Base-by-base conservation (phyloP, 2,888 invertebrate genomes). In the Cancer borealis region DNA sequence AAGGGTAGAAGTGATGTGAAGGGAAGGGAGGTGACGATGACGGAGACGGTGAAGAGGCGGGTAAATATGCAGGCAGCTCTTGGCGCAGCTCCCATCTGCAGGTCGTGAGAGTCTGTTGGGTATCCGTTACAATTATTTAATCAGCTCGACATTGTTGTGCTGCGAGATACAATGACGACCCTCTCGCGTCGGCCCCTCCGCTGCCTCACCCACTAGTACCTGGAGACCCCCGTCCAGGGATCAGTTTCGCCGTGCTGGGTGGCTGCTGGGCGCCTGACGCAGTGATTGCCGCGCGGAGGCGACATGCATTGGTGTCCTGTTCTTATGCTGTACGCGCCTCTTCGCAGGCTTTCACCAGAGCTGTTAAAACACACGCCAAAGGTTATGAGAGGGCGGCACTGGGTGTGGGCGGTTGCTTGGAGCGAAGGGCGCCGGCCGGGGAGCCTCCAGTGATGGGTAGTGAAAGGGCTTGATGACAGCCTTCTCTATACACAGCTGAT, bases 51-150 rank as follows among this genome's bases (percentile, higher is more conserved):
- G 30, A 73, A 6, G 54, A 54, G 73, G n/a, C 26, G 73, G 73
- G 79, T 30, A 79, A 79, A 79, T 30, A 79, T 30, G 47, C 39
- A 54, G 60, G 47, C 39, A 54, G 60, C 60, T 30, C 91, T 17
- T 26, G 26, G 10, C 91, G 39, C 45, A 66, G 45, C 88, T 87
- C 60, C 91, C 66, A 66, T 66, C 66, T 91, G 91, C 79, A 92
- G 49, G 30, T 92, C 92, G 92, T 92, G 92, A 84, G 92, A 92
- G 92, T n/a, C 39, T 84, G 17, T 60, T 87, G 39, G 46, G 92
- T 92, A 92, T 92, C 92, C 60, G 54, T 92, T 92, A 92, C 92
- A 92, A 92, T 92, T 87, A 92, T 92, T 92, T 92, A 92, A 92
- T 92, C 92, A 92, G 92, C 54, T 88, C 88, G 92, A 92, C 92